A percentile compares a stretch with the other conserved stretches of the same genome.
Evolutionary conservation across 2,888 invertebrate species (phyloP).

Genomic region (Sturmia bella): DNA sequence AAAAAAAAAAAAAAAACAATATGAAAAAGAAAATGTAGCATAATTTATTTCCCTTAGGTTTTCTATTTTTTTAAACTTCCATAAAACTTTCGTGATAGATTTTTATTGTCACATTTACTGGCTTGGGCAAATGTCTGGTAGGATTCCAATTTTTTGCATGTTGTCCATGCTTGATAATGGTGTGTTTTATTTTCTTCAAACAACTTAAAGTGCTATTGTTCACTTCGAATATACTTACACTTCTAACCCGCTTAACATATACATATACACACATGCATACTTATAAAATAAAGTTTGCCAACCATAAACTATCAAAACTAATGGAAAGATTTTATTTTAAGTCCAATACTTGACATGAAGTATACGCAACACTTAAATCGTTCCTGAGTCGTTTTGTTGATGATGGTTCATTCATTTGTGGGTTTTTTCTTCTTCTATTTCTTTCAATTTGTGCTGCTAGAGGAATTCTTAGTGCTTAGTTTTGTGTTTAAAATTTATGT

Average conservation of each 20-base stretch:
- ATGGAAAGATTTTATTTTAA: conserved; percentile 45
- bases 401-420: background rate
- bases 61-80: conserved; percentile 6
- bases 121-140: conserved; percentile 50
- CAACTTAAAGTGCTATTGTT: background rate
- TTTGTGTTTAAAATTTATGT: conserved; percentile 59
- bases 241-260: no score
- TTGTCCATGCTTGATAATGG: no score
- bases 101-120: conserved; percentile 35
- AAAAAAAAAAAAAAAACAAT: background rate
- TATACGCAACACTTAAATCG: conserved; percentile 39
- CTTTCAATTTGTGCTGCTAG: background rate
- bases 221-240: no score
- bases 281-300: conserved; percentile 18
- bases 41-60: conserved; percentile 44
- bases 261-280: no score
- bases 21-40: conserved; percentile 22
- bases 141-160: conserved; percentile 34
- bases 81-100: conserved; percentile 15
- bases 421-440: no score
- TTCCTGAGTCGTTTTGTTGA: background rate
- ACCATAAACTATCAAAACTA: no score
- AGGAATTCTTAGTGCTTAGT: conserved; percentile 12
- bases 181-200: no score
- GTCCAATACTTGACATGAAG: conserved; percentile 38